Evolutionary conservation across 2,797 vertebrate genomes (phyloP).

Genomic region (Pantherophis vulpinus): DNA sequence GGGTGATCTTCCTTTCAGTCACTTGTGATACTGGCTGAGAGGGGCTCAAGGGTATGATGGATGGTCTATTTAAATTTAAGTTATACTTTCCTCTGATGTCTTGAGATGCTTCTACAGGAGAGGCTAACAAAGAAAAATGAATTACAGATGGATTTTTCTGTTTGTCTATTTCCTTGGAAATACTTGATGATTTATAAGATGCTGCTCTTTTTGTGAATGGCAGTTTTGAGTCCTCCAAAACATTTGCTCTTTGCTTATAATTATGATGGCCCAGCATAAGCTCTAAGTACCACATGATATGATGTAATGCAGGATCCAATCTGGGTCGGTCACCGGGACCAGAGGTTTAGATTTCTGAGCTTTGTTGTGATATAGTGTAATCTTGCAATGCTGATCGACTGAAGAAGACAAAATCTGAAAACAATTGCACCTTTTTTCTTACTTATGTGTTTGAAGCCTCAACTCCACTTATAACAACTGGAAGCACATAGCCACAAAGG

Average conservation of each 20-base stretch:
- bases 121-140: not conserved
- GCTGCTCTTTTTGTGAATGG: not conserved
- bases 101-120: not conserved
- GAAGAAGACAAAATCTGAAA: not conserved
- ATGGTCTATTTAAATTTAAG: not conserved
- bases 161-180: not conserved
- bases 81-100: not conserved
- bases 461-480: not conserved
- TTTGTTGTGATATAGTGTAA: not conserved
- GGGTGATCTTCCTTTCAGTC: constrained; percentile 25
- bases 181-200: constrained; percentile 14
- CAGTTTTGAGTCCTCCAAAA: not conserved
- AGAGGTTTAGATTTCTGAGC: not conserved
- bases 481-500: not conserved
- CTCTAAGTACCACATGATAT: not conserved
- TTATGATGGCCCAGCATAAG: not conserved
- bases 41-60: not conserved
- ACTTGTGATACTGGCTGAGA: not conserved
- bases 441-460: not conserved
- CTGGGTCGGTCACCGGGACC: not conserved
- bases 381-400: not conserved
- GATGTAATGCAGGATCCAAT: not conserved
- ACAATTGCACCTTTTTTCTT: not conserved
- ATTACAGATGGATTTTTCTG: not conserved
- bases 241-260: not conserved